Percentiles rank a stretch among this genome's conserved stretches.
These are phyloP conservation scores for Podarcis muralis DNA, from an alignment of 2,113 vertebrate genomes.

Conservation along the genomic window DNA sequence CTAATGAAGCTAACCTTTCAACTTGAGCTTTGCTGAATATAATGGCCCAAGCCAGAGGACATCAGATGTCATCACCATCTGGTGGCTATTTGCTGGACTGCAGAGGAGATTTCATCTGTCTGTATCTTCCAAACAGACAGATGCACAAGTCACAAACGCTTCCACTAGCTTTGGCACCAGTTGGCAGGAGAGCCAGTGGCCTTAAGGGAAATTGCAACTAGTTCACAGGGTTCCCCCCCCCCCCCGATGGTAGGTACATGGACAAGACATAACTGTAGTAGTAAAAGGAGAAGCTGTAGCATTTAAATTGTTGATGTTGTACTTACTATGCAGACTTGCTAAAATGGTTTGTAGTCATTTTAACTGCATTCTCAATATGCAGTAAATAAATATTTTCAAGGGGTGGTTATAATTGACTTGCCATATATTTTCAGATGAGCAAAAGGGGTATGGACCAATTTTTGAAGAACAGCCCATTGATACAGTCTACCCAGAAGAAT, in stretches of 20 bases:
- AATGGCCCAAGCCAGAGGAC: background rate
- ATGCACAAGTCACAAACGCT: slow-evolving; percentile 16
- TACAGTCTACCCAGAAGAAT: slow-evolving; percentile 96
- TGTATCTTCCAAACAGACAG: background rate
- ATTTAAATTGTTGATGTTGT: rapidly evolving
- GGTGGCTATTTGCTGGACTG: slow-evolving; percentile 6
- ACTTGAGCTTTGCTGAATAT: background rate
- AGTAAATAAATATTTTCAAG: background rate
- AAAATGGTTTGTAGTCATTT: background rate
- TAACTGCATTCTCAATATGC: background rate
- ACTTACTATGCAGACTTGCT: slow-evolving; percentile 8
- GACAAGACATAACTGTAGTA: background rate
- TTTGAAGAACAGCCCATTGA: slow-evolving; percentile 96
- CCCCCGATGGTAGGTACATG: background rate
- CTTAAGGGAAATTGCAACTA: background rate
- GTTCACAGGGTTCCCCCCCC: background rate
- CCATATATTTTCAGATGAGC: slow-evolving; percentile 80
- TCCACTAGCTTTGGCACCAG: background rate
- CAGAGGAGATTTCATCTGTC: background rate
- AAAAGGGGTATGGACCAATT: slow-evolving; percentile 90
- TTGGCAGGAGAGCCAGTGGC: background rate
- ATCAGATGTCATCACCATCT: slow-evolving; percentile 2
- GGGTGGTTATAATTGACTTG: background rate
- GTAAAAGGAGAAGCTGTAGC: background rate
- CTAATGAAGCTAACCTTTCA: background rate